Percentiles rank a stretch among this genome's conserved stretches.
These are phyloP conservation scores for Cataglyphis rosenhaueri DNA, from an alignment of 2,888 invertebrate genomes.

Conservation along the genomic window DNA sequence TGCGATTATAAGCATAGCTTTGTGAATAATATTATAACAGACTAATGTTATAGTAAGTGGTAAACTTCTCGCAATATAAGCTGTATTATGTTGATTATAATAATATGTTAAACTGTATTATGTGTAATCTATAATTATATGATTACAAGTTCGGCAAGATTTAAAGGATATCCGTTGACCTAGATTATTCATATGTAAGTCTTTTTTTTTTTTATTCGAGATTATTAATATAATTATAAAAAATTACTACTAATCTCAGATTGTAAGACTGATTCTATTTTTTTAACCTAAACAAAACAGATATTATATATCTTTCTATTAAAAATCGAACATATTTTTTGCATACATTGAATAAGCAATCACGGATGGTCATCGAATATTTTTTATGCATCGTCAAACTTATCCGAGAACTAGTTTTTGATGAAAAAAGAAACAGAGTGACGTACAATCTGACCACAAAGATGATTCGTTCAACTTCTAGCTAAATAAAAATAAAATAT, in stretches of 20 bases:
- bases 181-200: not conserved
- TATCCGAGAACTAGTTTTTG: constrained; percentile 13
- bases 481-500: constrained; percentile 22
- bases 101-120: not conserved
- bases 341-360: not conserved
- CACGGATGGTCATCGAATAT: not conserved
- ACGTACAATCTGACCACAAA: not conserved
- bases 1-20: not conserved
- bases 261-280: not conserved
- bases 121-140: not conserved
- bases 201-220: not conserved
- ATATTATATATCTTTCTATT: constrained; percentile 2
- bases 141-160: not conserved
- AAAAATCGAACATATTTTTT: not conserved
- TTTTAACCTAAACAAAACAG: not conserved
- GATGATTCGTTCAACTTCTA: not conserved
- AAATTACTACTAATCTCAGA: not conserved
- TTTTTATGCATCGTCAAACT: not conserved
- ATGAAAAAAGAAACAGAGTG: not conserved
- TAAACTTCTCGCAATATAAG: not conserved
- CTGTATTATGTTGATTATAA: not conserved
- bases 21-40: not conserved
- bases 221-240: not conserved
- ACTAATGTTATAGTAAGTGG: not conserved
- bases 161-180: not conserved